Evolutionary conservation across 2,113 vertebrate genomes (phyloP).

Genomic region (Tinamus guttatus): DNA sequence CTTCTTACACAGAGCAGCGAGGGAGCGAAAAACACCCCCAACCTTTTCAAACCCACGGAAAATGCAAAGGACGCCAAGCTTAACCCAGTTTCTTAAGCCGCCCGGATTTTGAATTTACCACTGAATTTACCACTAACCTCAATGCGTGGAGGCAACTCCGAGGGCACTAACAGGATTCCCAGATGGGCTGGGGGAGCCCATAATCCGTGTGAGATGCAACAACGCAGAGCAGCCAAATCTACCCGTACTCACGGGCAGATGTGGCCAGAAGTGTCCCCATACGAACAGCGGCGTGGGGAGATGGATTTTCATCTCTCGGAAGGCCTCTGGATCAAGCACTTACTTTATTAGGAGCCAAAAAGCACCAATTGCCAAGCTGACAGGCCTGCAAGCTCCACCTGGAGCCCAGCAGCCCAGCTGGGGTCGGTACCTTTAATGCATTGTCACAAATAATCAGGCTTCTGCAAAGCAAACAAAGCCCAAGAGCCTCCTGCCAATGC

Average conservation of each 20-base stretch:
- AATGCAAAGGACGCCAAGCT: fast-evolving
- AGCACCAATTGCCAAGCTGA: background rate
- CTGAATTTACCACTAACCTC: background rate
- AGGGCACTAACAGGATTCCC: fast-evolving
- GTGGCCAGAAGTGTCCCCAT: background rate
- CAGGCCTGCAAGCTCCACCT: background rate
- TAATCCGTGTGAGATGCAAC: background rate
- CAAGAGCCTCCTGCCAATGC: background rate
- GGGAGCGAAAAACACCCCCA: background rate
- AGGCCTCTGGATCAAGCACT: background rate
- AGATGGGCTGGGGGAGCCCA: fast-evolving
- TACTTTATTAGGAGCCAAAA: background rate
- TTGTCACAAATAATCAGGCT: background rate
- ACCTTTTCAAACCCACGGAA: background rate
- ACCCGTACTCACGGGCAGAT: background rate
- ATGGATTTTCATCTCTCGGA: background rate
- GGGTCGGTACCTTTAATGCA: background rate
- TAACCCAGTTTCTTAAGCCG: background rate
- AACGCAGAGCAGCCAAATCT: background rate
- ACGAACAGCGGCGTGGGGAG: background rate
- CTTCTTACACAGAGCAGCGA: fast-evolving
- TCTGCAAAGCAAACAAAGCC: background rate
- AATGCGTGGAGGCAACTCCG: background rate
- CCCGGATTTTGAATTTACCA: background rate
- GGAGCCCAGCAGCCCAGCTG: background rate